phyloP scores from a whole-genome alignment of 2,113 vertebrate genomes.

The Labrus mixtus region DNA sequence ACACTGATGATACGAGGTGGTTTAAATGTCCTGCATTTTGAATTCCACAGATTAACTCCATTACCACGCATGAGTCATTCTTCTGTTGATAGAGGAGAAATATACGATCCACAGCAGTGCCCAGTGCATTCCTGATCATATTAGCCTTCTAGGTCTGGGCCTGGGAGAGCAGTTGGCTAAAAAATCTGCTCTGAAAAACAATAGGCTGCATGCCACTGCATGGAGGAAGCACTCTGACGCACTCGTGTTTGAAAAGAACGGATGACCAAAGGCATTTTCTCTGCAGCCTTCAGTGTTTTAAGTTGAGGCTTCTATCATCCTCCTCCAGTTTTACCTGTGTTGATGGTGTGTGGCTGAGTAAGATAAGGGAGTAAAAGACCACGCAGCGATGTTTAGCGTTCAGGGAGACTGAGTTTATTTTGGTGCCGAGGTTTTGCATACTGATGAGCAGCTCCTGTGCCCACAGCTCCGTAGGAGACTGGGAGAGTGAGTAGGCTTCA shows the following conservation, averaged over 20 bases:
- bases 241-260: neutral
- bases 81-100: slow-evolving; percentile 69
- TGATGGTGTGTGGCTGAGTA: slow-evolving; percentile 29
- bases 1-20: slow-evolving; percentile 20
- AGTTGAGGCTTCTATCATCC: slow-evolving; percentile 11
- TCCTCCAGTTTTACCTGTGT: slow-evolving; percentile 30
- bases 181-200: slow-evolving; percentile 52
- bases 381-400: slow-evolving; percentile 39
- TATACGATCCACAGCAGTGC: slow-evolving; percentile 62
- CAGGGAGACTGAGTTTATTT: slow-evolving; percentile 72
- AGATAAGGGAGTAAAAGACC: slow-evolving; percentile 53
- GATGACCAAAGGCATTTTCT: slow-evolving; percentile 1
- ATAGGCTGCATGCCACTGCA: slow-evolving; percentile 27
- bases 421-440: slow-evolving; percentile 70
- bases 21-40: slow-evolving; percentile 42
- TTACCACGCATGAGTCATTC: slow-evolving; percentile 79
- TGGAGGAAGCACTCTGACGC: slow-evolving; percentile 20
- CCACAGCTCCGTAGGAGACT: slow-evolving; percentile 70
- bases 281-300: slow-evolving; percentile 5
- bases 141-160: slow-evolving; percentile 49
- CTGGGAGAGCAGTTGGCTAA: slow-evolving; percentile 35
- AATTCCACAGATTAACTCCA: slow-evolving; percentile 61
- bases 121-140: slow-evolving; percentile 65
- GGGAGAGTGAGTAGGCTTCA: slow-evolving; percentile 63
- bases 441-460: slow-evolving; percentile 72